Percentiles rank a stretch among this genome's conserved stretches.
Conservation (phyloP, 2,888 invertebrate species). For the Hermaeophaga mercurialis region DNA sequence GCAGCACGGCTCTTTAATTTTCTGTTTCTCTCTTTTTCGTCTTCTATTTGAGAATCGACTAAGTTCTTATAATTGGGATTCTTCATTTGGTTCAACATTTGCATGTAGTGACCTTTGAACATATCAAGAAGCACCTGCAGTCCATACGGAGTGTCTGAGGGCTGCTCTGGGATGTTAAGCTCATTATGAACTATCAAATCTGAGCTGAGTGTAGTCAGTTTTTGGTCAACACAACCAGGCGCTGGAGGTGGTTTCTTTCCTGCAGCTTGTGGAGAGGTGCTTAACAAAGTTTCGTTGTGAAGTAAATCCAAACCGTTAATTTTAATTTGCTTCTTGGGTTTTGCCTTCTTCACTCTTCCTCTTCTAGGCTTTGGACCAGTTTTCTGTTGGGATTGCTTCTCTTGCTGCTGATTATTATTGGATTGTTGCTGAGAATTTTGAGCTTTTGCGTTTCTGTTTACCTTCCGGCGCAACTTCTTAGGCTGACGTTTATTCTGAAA, state of each 20-base stretch:
- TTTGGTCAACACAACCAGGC: conserved; percentile 91
- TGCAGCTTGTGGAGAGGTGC: conserved; percentile 76
- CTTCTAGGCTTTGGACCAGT: conserved; percentile 59
- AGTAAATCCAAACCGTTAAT: conserved; percentile 87
- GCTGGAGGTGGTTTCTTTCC: conserved; percentile 82
- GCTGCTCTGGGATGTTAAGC: conserved; percentile 79
- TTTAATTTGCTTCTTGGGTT: conserved; percentile 70
- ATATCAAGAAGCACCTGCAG: conserved; percentile 86
- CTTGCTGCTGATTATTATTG: conserved; percentile 37
- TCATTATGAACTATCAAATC: conserved; percentile 76
- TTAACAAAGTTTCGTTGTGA: conserved; percentile 86
- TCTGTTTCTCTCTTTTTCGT: conserved; percentile 78
- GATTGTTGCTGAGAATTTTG: conserved; percentile 36
- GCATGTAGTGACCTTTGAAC: conserved; percentile 84
- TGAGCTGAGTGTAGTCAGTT: conserved; percentile 77
- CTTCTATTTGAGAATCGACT: conserved; percentile 77
- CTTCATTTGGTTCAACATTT: conserved; percentile 83
- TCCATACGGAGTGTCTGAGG: conserved; percentile 80
- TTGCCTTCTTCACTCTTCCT: conserved; percentile 66
- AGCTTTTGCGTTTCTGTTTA: conserved; percentile 59
- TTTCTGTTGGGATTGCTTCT: conserved; percentile 45
- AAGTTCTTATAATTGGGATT: conserved; percentile 74
- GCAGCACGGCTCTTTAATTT: conserved; percentile 81
- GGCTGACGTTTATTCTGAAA: conserved; percentile 52
- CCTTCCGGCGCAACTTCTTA: conserved; percentile 59